Evolutionary conservation across 2,888 invertebrate genomes (phyloP).

Genomic region (Philonicus albiceps): DNA sequence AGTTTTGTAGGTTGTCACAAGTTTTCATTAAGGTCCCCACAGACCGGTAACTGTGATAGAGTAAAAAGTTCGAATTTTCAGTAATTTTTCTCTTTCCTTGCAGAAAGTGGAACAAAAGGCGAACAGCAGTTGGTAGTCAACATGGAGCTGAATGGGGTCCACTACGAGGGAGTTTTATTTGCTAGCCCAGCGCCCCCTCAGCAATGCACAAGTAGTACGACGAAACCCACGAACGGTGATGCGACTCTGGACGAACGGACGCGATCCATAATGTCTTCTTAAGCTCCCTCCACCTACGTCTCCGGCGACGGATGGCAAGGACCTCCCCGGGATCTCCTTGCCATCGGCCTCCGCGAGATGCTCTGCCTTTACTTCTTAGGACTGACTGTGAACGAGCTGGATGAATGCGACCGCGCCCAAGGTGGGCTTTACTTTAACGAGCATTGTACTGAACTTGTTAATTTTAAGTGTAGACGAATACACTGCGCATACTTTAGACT

Average conservation of each 20-base stretch:
- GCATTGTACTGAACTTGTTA: not conserved
- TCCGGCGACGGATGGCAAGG: not conserved
- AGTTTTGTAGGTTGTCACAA: too few species aligned
- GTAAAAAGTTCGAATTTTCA: too few species aligned
- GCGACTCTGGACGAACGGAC: constrained; percentile 45
- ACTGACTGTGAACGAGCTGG: not conserved
- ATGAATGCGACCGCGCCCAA: not conserved
- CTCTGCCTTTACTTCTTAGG: not conserved
- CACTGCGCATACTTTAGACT: not conserved
- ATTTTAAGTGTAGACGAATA: not conserved
- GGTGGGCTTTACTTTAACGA: not conserved
- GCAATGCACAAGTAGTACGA: constrained; percentile 14
- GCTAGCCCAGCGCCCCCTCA: constrained; percentile 62
- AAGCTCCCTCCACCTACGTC: not conserved
- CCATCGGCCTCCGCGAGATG: not conserved
- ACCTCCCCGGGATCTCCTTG: not conserved
- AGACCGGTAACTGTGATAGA: too few species aligned
- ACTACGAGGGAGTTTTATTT: constrained; percentile 94
- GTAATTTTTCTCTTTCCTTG: constrained; percentile 52
- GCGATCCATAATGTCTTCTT: constrained; percentile 48
- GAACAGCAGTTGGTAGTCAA: constrained; percentile 92
- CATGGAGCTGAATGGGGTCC: constrained; percentile 95
- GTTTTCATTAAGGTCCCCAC: too few species aligned
- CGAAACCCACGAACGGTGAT: constrained; percentile 5
- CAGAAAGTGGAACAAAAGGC: constrained; percentile 83